Conservation (phyloP, 2,888 invertebrate genomes). For the Euzophera pinguis region DNA sequence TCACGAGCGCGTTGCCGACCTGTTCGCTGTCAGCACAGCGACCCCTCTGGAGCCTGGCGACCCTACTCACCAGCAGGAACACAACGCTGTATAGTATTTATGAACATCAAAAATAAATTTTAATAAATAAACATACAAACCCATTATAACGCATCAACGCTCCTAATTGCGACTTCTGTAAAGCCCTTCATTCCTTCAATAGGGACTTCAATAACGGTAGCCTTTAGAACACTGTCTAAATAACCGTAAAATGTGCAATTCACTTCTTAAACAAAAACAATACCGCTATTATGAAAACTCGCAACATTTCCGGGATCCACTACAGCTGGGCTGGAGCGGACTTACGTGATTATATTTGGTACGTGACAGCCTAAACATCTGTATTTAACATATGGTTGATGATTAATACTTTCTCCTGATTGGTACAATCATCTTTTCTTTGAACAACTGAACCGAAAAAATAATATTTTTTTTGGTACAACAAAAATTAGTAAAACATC, state of each 20-base stretch:
- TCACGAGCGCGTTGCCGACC: too few relatives aligned
- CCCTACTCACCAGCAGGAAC: too few relatives aligned
- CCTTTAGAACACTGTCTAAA: conserved; percentile 18
- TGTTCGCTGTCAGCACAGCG: too few relatives aligned
- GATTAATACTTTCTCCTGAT: too few relatives aligned
- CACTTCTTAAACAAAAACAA: conserved; percentile 11
- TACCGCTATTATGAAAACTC: conserved; percentile 9
- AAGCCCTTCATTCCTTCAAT: not conserved
- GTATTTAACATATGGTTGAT: not conserved
- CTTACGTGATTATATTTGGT: not conserved
- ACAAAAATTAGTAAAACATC: too few relatives aligned
- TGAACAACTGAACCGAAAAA: too few relatives aligned
- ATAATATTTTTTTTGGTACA: too few relatives aligned
- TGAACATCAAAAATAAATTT: too few relatives aligned
- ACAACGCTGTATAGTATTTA: too few relatives aligned
- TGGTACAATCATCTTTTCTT: too few relatives aligned
- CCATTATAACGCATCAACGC: too few relatives aligned
- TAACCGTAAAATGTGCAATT: conserved; percentile 11
- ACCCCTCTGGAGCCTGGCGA: too few relatives aligned
- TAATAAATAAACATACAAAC: not conserved
- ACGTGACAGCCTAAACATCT: not conserved
- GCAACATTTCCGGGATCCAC: conserved; percentile 6
- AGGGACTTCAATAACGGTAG: conserved; percentile 18
- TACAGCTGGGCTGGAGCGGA: not conserved
- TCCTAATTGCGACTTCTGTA: not conserved